Evolutionary conservation across 2,113 vertebrate species (phyloP).

Genomic region (Greenwoodochromis staneri): DNA sequence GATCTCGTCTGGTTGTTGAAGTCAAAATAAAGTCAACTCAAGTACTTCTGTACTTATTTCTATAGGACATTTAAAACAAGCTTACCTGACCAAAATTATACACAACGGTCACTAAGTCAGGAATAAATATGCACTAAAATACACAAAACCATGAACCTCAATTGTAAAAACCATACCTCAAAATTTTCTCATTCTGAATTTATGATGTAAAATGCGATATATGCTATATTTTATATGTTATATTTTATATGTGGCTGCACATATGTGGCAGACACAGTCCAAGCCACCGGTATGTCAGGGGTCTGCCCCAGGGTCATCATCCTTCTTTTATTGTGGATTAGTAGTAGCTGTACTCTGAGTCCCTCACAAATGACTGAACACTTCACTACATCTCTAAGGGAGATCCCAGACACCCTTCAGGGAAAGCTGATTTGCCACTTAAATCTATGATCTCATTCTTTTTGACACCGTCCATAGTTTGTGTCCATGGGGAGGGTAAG

Average conservation of each 20-base stretch:
- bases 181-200: background rate
- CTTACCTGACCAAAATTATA: background rate
- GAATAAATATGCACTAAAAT: background rate
- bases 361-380: background rate
- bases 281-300: background rate
- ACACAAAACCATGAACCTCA: background rate
- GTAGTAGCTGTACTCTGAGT: background rate
- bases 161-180: background rate
- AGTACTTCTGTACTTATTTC: background rate
- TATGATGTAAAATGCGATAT: background rate
- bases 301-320: background rate
- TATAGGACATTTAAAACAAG: background rate
- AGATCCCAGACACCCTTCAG: background rate
- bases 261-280: background rate
- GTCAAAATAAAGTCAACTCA: background rate
- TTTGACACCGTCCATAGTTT: background rate
- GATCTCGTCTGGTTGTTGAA: background rate
- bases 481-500: background rate
- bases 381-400: background rate
- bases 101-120: background rate
- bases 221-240: background rate
- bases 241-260: background rate
- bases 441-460: background rate
- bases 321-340: background rate
- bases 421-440: background rate